Percentiles rank a stretch among this genome's conserved stretches.
Evolutionary conservation across 2,888 invertebrate genomes (phyloP).

Genomic region (Sympetrum striolatum): DNA sequence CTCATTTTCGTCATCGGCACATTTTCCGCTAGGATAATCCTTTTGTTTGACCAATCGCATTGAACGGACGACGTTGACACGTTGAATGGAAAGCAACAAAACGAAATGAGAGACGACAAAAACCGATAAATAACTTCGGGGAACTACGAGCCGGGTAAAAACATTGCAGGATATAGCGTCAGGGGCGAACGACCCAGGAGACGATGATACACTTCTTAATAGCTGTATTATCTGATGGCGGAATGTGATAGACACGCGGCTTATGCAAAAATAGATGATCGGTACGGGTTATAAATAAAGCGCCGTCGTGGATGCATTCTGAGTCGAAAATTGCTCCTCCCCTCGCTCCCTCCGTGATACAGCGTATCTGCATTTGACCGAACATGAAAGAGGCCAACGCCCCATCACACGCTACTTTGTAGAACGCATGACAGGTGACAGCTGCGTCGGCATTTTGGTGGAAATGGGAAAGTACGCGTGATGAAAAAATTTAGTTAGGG

Average conservation of each 20-base stretch:
- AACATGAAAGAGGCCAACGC: background rate
- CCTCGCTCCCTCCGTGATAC: background rate
- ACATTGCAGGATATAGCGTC: too few species aligned
- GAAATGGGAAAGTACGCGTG: background rate
- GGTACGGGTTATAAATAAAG: background rate
- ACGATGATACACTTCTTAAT: background rate
- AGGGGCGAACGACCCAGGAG: too few species aligned
- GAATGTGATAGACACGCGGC: background rate
- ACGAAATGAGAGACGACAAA: background rate
- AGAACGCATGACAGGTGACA: background rate
- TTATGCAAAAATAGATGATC: background rate
- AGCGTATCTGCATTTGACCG: background rate
- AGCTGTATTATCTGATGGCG: background rate
- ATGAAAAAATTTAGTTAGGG: background rate
- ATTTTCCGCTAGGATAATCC: too few species aligned
- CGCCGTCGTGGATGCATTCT: background rate
- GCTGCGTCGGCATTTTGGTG: background rate
- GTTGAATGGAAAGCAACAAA: background rate
- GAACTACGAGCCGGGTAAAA: too few species aligned
- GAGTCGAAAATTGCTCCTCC: background rate
- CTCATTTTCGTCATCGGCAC: too few species aligned
- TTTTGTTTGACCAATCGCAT: too few species aligned
- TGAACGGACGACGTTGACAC: too few species aligned
- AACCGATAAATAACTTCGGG: background rate
- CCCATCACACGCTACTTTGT: background rate